Conservation (phyloP, 23 tunicate species). For the Styela clava region DNA sequence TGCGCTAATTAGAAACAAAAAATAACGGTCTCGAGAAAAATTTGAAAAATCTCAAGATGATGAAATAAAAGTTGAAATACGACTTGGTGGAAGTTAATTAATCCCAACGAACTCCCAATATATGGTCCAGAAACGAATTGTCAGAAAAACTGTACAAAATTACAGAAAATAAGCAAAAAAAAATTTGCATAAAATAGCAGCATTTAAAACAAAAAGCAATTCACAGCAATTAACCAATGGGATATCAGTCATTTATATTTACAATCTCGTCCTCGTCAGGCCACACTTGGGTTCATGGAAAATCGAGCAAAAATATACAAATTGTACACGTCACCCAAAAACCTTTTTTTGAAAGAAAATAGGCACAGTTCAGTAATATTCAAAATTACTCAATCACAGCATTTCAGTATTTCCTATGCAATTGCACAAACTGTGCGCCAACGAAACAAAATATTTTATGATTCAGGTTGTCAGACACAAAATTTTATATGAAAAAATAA, state of each 20-base stretch:
- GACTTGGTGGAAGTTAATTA: too few species aligned
- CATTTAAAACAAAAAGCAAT: not conserved
- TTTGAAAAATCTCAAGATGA: too few species aligned
- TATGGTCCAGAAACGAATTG: too few species aligned
- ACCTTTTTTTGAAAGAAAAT: not conserved
- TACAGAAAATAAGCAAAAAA: not conserved
- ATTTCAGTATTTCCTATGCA: not conserved
- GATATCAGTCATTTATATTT: not conserved
- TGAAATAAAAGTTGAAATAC: too few species aligned
- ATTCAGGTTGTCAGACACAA: not conserved
- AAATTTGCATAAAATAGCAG: not conserved
- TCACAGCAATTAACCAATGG: not conserved
- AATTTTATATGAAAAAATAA: not conserved
- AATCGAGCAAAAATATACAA: too few species aligned
- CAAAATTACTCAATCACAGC: not conserved
- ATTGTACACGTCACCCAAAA: too few species aligned
- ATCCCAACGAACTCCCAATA: too few species aligned
- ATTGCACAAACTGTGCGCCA: not conserved
- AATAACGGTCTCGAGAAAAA: too few species aligned
- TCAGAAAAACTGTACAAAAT: not conserved
- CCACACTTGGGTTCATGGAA: too few species aligned
- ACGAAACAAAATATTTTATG: not conserved
- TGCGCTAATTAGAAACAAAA: too few species aligned
- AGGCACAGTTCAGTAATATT: not conserved
- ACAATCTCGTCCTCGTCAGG: too few species aligned